Base-by-base conservation (phyloP, 1,140 invertebrate species). In the Thereuonema tuberculata region DNA sequence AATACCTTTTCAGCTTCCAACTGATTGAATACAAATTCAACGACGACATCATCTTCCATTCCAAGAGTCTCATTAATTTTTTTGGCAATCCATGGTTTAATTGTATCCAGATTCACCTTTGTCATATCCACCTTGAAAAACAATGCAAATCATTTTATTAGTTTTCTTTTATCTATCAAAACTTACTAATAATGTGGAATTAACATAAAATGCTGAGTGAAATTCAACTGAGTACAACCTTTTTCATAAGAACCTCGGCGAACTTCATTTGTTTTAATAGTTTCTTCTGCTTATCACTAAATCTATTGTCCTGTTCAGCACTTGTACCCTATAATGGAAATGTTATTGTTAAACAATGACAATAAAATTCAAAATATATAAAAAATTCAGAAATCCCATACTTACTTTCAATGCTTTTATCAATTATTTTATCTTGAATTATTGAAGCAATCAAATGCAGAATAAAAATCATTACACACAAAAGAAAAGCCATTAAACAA, bases 251-350 rank as follows among this genome's bases (percentile, higher is more conserved):
- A 64, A 84, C 86, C 71, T 97, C 92, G 31, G 87, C 87, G 77
- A 99, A 99, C 73, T 92, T 95, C 92, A 99, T 95, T 74, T 93
- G 89, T 73, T 98, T 99, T 72, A 99, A 82, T 43, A 99, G 78
- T 70, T 99, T 99, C 75, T 99, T 98, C 75, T 98, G 93, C 74
- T 99, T 99, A 74, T 99, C 94, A 69, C 92, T 91, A 77, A 99
- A 99, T 64, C 96, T 83, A 69, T 92, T 98, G 74, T 99, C 96
- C 76, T 99, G 96, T 71, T 98, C 93, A 46, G 94, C 89, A 67
- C 87, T 96, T 27, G 95, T 99, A 49, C 96, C 96, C 93, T 97
- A 69, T 60, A 56, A 62, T 62, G 48, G 62, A 50, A 56, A 59
- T 61, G 54, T 46, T 27, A 63, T 17, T 31, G 14, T 25, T 17